Percentiles rank a stretch among this genome's conserved stretches.
Conservation (phyloP, 2,888 invertebrate species). For the Cheilosia scutellata region DNA sequence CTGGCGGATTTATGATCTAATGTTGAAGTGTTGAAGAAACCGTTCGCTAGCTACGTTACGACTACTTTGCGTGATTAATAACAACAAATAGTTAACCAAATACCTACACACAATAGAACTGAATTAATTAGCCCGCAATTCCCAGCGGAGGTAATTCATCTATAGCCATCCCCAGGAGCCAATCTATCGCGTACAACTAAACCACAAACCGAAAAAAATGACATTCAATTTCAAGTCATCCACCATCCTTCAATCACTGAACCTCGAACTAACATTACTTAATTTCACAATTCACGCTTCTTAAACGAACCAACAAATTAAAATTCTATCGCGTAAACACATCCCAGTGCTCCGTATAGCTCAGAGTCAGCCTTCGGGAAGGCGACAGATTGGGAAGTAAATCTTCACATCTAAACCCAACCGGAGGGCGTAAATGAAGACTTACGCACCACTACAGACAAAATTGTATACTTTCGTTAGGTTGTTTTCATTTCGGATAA, state of each 20-base stretch:
- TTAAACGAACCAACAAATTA: constrained; percentile 75
- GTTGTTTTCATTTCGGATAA: constrained; percentile 62
- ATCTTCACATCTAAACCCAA: not conserved
- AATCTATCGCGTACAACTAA: constrained; percentile 41
- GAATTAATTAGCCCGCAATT: constrained; percentile 60
- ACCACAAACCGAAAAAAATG: constrained; percentile 19
- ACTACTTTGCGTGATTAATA: not conserved
- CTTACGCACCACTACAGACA: constrained; percentile 19
- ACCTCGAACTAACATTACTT: constrained; percentile 49
- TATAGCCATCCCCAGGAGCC: constrained; percentile 17
- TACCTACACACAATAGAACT: constrained; percentile 30
- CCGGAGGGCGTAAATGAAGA: constrained; percentile 26
- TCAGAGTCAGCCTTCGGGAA: not conserved
- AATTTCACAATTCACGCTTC: constrained; percentile 74
- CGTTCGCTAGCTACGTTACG: too few species aligned
- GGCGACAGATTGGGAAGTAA: constrained; percentile 8
- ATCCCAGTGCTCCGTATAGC: not conserved
- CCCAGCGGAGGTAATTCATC: constrained; percentile 56
- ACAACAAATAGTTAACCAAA: constrained; percentile 39
- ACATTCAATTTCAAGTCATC: constrained; percentile 17
- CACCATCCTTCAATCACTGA: not conserved
- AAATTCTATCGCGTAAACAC: constrained; percentile 49
- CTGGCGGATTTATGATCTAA: too few species aligned
- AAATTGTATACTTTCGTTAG: constrained; percentile 26
- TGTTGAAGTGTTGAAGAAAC: too few species aligned